Base-by-base conservation (phyloP, 2,888 invertebrate species). In the Dorcus hopei region DNA sequence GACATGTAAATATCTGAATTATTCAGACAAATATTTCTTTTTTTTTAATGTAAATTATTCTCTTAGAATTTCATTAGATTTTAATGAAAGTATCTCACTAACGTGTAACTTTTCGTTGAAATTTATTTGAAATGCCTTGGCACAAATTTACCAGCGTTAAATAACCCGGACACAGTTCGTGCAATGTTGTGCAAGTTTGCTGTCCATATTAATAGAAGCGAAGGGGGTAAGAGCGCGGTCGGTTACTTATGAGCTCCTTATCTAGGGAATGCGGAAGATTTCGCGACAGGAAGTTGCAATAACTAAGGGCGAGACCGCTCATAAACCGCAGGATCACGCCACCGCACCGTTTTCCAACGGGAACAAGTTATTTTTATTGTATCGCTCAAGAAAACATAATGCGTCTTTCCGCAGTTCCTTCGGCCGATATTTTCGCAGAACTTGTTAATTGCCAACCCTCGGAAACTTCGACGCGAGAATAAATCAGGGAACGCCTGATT, bases 201-300 rank as follows among this genome's bases (percentile, higher is more conserved):
- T 45, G 45, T 45, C 45, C 45, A 45, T 45, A 45, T 45, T 45
- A 45, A 45, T 45, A 23, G 45, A 33, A 33, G 26, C 26, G 26
- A 33, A 33, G 26, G 26, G 26, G 26, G 26, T 33, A 33, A 33
- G 26, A 33, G 26, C 26, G 26, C 7, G 26, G 26, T 33, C 41
- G 43, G 54, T 58, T 54, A 58, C 54, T 58, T 58, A 54, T 54
- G 58, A 49, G 59, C 57, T 53, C 57, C 65, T 65, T 64, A 65
- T 65, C 65, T 65, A 42, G 57, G 61, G 61, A 65, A 65, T 60
- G 63, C 57, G 60, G 60, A 62, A 61, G 63, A 65, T 63, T 63
- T 53, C 61, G 62, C 59, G 63, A 65, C 61, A 57, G 60, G 61
- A 65, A 65, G 57, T 60, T 58, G 60, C 63, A 62, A 59, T 63